Percentiles rank a stretch among this genome's conserved stretches.
phyloP scores from a whole-genome alignment of 2,888 invertebrate genomes.

The Temnothorax rugatulus region DNA sequence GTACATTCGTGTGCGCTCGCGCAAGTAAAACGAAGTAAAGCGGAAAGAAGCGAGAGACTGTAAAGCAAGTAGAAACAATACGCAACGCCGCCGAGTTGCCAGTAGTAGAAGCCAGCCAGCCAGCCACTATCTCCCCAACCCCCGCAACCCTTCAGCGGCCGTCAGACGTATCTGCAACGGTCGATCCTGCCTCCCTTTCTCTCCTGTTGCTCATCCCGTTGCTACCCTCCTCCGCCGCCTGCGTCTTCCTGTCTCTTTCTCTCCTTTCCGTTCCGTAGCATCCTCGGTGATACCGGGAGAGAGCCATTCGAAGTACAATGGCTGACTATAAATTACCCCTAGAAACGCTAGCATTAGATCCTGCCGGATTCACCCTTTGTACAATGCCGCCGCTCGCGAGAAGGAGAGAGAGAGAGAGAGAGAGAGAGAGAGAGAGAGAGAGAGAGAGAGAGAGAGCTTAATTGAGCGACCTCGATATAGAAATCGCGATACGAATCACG shows the following conservation, averaged over 20 bases:
- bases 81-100: constrained; percentile 63
- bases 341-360: constrained; percentile 78
- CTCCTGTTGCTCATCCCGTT: constrained; percentile 30
- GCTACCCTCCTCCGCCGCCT: constrained; percentile 49
- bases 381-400: constrained; percentile 66
- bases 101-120: constrained; percentile 37
- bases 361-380: constrained; percentile 78
- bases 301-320: constrained; percentile 75
- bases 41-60: constrained; percentile 64
- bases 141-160: constrained; percentile 1
- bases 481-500: constrained; percentile 24
- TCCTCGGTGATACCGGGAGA: constrained; percentile 56
- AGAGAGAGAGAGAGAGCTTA: constrained; percentile 57
- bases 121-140: not conserved
- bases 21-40: constrained; percentile 37
- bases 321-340: constrained; percentile 75
- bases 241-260: constrained; percentile 30
- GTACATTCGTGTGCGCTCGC: not conserved
- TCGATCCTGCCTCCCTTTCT: constrained; percentile 26
- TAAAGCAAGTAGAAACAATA: constrained; percentile 76
- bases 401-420: not conserved
- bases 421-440: too few species aligned
- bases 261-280: constrained; percentile 58
- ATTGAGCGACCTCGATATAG: constrained; percentile 67
- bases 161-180: constrained; percentile 1